These are phyloP conservation scores for Tupaia chinensis DNA, from an alignment of 2,113 vertebrate genomes.

Conservation along the genomic window DNA sequence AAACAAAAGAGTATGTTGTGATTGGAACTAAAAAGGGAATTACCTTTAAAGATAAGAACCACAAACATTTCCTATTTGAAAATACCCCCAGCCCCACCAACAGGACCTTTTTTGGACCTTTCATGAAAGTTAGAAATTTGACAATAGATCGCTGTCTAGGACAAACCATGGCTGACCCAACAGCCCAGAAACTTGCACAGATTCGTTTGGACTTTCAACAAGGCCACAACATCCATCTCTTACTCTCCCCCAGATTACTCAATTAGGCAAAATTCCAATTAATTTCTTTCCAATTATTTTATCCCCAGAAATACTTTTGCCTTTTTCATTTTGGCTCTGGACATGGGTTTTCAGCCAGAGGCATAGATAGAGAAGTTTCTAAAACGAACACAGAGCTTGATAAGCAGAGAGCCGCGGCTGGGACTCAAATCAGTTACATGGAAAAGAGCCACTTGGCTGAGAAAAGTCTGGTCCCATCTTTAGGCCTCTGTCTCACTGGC, in stretches of 20 bases:
- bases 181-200: slow-evolving; percentile 45
- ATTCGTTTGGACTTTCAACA: slow-evolving; percentile 62
- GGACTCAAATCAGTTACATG: background rate
- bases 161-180: slow-evolving; percentile 69
- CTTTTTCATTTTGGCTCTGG: slow-evolving; percentile 75
- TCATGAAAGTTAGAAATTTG: slow-evolving; percentile 49
- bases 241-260: slow-evolving; percentile 61
- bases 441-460: slow-evolving; percentile 37
- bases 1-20: slow-evolving; percentile 87
- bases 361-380: slow-evolving; percentile 60
- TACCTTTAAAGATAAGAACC: slow-evolving; percentile 88
- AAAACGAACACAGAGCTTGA: slow-evolving; percentile 50
- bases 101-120: slow-evolving; percentile 47
- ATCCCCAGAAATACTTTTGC: slow-evolving; percentile 67
- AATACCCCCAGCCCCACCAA: slow-evolving; percentile 78
- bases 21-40: slow-evolving; percentile 88
- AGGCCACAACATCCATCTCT: slow-evolving; percentile 61
- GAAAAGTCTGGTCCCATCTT: background rate
- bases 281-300: slow-evolving; percentile 67
- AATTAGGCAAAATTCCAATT: slow-evolving; percentile 64
- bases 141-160: slow-evolving; percentile 39
- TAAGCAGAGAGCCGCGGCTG: slow-evolving; percentile 60
- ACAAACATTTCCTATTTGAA: slow-evolving; percentile 86
- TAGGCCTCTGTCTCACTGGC: background rate
- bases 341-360: slow-evolving; percentile 57